Evolutionary conservation across 2,888 invertebrate species (phyloP).

Genomic region (Autographa pulchrina): DNA sequence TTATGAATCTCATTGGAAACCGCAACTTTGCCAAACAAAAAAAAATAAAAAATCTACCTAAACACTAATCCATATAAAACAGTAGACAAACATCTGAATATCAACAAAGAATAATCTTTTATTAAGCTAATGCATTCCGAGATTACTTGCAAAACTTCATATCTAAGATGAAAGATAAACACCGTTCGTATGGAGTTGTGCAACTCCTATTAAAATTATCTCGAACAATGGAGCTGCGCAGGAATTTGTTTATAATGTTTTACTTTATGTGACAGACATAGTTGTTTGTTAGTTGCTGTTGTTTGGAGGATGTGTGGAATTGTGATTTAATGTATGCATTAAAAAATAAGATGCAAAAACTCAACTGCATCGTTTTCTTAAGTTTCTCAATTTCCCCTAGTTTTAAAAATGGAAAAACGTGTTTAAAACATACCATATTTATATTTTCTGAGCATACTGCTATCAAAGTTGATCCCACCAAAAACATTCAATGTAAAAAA

Average conservation of each 20-base stretch:
- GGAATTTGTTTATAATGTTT: slow-evolving; percentile 29
- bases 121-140: slow-evolving; percentile 49
- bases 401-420: too few species aligned
- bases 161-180: slow-evolving; percentile 53
- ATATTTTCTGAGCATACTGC: too few species aligned
- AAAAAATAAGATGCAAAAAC: not conserved
- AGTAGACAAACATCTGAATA: slow-evolving; percentile 13
- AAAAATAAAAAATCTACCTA: too few species aligned
- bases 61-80: not conserved
- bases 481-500: too few species aligned
- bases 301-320: not conserved
- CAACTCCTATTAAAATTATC: slow-evolving; percentile 49
- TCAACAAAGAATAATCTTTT: slow-evolving; percentile 41
- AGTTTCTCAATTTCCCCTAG: too few species aligned
- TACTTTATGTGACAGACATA: slow-evolving; percentile 5
- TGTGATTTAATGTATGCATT: not conserved
- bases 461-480: too few species aligned
- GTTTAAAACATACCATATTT: too few species aligned
- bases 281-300: not conserved
- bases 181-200: slow-evolving; percentile 37
- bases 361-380: too few species aligned
- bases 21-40: too few species aligned
- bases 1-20: too few species aligned
- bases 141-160: slow-evolving; percentile 46
- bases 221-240: slow-evolving; percentile 18